Base-by-base conservation (phyloP, 2,797 vertebrate genomes). In the Malacoctenus gilli region DNA sequence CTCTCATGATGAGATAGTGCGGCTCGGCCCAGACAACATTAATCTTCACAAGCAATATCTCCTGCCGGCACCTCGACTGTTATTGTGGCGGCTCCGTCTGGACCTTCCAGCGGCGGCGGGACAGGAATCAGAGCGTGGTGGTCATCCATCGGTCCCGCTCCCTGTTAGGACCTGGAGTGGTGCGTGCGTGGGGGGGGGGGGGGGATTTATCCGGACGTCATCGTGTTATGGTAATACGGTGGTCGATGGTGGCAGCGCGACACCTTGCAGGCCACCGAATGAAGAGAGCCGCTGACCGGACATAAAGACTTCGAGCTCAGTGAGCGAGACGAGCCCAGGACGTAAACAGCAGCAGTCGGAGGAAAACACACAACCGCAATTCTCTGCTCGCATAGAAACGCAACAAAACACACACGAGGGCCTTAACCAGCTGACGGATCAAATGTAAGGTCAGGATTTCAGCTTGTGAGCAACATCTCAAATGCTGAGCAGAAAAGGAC, bases 261-360 rank as follows among this genome's bases (percentile, higher is more conserved):
- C 39, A 58, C 34, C 37, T 39, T 60, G 58, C 59, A 32, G 57
- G 47, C 28, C 13, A 20, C 46, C 54, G 36, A 31, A 39, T 58
- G 59, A 71, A 47, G 64, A 59, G 62, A 48, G 59, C 48, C 31
- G 49, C n/a, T 71, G 69, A 69, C 57, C 15, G 36, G 40, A 64
- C 59, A 53, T 28, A 57, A 56, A 42, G 48, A 53, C 59, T 64
- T 31, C 20, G 30, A 7, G 54, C 58, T 54, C 19, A 42, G 25
- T 53, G 46, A 56, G 55, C 59, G 42, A 52, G 28, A 36, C 23
- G 38, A 15, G 54, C 35, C 50, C 56, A 48, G 47, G 51, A 72
- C 47, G 51, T 42, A 58, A 58, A 62, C 48, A 52, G 12, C 21
- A 63, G 20, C 13, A 47, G 49, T 53, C 38, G 58, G 22, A 54